Evolutionary conservation across 2,888 invertebrate species (phyloP).

Genomic region (Cetonia aurata): DNA sequence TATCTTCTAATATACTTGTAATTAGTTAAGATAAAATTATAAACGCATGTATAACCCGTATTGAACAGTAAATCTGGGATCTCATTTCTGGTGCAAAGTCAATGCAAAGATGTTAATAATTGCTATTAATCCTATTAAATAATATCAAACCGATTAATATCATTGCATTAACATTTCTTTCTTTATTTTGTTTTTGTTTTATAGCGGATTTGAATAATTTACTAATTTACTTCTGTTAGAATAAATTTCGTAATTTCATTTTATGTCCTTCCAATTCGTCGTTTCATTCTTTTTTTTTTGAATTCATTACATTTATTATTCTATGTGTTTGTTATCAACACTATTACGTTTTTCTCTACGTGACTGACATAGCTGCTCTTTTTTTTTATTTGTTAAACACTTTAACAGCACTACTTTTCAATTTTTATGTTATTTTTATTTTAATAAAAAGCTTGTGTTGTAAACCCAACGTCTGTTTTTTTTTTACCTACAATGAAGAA

Average conservation of each 20-base stretch:
- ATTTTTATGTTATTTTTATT: constrained; percentile 24
- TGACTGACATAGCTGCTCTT: constrained; percentile 11
- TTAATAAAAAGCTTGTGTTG: constrained; percentile 30
- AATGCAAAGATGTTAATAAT: constrained; percentile 1
- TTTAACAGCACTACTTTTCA: constrained; percentile 9
- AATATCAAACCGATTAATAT: neutral
- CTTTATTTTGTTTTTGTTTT: constrained; percentile 11
- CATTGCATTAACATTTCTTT: constrained; percentile 7
- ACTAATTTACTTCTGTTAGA: neutral
- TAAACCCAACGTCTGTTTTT: neutral
- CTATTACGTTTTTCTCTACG: neutral
- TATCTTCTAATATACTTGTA: neutral
- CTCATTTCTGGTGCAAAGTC: constrained; percentile 27
- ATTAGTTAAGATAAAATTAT: neutral
- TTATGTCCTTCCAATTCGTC: neutral
- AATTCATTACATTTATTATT: neutral
- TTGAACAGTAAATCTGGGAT: constrained; percentile 20
- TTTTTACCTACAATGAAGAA: too few species aligned
- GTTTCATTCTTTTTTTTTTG: neutral
- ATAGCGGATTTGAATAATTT: constrained; percentile 14
- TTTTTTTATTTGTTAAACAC: constrained; percentile 1
- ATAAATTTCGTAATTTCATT: neutral
- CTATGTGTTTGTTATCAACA: neutral
- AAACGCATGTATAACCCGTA: neutral
- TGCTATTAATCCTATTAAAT: neutral